phyloP scores from a whole-genome alignment of 2,888 invertebrate species.

The Aromia moschata region DNA sequence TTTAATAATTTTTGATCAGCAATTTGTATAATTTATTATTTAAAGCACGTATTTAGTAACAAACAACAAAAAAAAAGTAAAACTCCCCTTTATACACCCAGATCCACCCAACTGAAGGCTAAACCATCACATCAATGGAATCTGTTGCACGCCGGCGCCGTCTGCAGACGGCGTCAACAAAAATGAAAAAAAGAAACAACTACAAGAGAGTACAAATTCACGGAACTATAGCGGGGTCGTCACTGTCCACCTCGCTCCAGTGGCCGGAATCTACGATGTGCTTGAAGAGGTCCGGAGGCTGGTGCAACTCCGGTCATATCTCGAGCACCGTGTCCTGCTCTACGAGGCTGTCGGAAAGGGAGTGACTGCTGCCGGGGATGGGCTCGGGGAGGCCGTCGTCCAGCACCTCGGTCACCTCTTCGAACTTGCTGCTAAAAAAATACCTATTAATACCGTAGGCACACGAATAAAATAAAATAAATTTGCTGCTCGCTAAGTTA shows the following conservation, averaged over 20 bases:
- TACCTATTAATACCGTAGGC: no score
- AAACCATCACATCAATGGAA: not conserved
- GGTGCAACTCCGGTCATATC: slow-evolving; percentile 60
- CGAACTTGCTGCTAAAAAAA: slow-evolving; percentile 57
- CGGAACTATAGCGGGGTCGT: slow-evolving; percentile 41
- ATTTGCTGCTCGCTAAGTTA: no score
- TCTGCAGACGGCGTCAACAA: no score
- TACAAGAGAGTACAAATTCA: slow-evolving; percentile 26
- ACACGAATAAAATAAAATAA: no score
- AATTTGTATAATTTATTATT: no score
- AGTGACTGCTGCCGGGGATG: slow-evolving; percentile 60
- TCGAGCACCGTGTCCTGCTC: slow-evolving; percentile 59
- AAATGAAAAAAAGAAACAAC: no score
- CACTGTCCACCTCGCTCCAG: slow-evolving; percentile 54
- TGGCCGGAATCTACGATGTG: slow-evolving; percentile 57
- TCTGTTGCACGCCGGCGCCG: no score
- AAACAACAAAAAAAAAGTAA: no score
- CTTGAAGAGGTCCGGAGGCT: slow-evolving; percentile 54
- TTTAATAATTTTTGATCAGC: no score
- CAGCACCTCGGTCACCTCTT: slow-evolving; percentile 60
- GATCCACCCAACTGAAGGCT: not conserved
- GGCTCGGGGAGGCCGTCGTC: slow-evolving; percentile 60
- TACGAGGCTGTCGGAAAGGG: slow-evolving; percentile 58
- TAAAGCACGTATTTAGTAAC: no score
- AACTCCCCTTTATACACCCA: not conserved